Base-by-base conservation (phyloP, 2,888 invertebrate genomes). In the Torymus auratus region DNA sequence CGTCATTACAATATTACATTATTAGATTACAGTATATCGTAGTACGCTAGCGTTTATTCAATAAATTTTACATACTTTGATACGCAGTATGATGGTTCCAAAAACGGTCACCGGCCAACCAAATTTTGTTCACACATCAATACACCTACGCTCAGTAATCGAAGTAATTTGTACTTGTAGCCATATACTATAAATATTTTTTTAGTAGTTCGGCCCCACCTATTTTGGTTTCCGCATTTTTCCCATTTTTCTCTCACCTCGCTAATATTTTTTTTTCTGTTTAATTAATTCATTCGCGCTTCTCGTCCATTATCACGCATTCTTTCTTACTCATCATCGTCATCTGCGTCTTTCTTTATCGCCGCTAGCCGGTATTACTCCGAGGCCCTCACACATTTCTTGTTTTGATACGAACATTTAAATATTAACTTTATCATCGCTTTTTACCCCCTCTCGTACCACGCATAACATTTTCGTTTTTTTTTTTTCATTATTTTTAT, bases 91-190 rank as follows among this genome's bases (percentile, higher is more conserved):
- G 90, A 91, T 90, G 90, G 89, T 89, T 90, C 89, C 89, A 91
- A 91, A 91, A 90, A 90, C 90, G 90, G 90, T 91, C 89, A 90
- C 90, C 89, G 90, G 90, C 89, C 89, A 91, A 91, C 90, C 91
- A 90, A 90, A 90, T 91, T 90, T 91, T 89, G 89, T 90, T 88
- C 90, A 90, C 90, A 89, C 91, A 91, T 90, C 90, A 90, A 91
- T 90, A 91, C 89, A 89, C 88, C 90, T 90, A 90, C 90, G 89
- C 88, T 89, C 90, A 89, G 90, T 91, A 91, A 89, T 91, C 90
- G 91, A 91, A 91, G 90, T 91, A 91, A 91, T 91, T 91, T 91
- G 91, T 91, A 91, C 91, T 91, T 91, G 91, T 91, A 91, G 91
- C 91, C 91, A 91, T 91, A 90, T 90, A 91, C 89, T 89, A 89